Conservation (phyloP, 1,140 invertebrate species). For the Potamilus streckersoni region DNA sequence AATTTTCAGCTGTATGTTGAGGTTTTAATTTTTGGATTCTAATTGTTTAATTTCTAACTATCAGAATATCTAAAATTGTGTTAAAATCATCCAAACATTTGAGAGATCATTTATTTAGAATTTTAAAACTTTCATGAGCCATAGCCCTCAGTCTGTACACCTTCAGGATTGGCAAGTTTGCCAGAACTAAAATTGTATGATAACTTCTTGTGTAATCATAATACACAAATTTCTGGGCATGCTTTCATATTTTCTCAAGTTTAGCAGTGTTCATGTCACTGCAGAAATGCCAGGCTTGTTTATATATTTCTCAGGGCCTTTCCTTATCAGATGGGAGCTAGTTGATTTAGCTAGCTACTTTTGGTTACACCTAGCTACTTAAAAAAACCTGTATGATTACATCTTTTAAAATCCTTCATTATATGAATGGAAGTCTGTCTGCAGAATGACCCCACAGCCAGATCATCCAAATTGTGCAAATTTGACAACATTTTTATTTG, state of each 20-base stretch:
- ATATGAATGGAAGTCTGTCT: too few relatives aligned
- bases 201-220: constrained; percentile 1
- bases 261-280: background rate
- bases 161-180: constrained; percentile 3
- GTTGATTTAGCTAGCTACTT: too few relatives aligned
- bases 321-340: too few relatives aligned
- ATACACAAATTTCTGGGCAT: constrained; percentile 9
- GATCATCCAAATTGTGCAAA: too few relatives aligned
- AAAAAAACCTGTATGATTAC: too few relatives aligned
- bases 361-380: too few relatives aligned
- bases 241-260: constrained; percentile 10
- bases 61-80: constrained; percentile 6
- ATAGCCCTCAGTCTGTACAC: background rate
- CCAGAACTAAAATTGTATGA: background rate
- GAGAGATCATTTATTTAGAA: background rate
- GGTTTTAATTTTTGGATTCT: background rate
- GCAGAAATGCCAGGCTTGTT: background rate
- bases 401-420: too few relatives aligned
- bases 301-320: too few relatives aligned
- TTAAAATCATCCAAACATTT: background rate
- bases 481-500: too few relatives aligned
- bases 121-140: constrained; percentile 15
- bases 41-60: background rate
- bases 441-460: too few relatives aligned
- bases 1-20: constrained; percentile 1